Percentiles rank a stretch among this genome's conserved stretches.
Evolutionary conservation across 2,797 vertebrate genomes (phyloP).

Genomic region (Varecia variegata): DNA sequence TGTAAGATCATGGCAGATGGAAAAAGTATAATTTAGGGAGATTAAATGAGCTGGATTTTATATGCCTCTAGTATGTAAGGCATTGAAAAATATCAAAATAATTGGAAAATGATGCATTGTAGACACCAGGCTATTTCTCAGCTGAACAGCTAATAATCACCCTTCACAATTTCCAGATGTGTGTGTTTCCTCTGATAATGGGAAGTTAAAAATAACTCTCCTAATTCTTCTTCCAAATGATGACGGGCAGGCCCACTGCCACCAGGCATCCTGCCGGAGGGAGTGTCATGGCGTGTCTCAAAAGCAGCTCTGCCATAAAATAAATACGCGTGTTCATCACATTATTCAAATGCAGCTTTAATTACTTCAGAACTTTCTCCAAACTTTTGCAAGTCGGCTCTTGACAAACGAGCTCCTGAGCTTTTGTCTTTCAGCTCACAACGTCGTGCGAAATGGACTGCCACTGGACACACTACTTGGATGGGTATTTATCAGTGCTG

Average conservation of each 20-base stretch:
- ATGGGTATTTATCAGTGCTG: constrained; percentile 4
- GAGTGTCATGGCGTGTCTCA: neutral
- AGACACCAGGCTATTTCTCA: constrained; percentile 52
- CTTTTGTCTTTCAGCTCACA: constrained; percentile 63
- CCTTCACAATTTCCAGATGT: constrained; percentile 23
- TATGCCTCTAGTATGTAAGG: constrained; percentile 74
- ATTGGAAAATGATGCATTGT: constrained; percentile 47
- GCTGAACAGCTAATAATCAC: constrained; percentile 61
- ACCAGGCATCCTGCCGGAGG: neutral
- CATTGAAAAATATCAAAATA: constrained; percentile 70
- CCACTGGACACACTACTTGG: constrained; percentile 39
- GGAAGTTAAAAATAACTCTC: constrained; percentile 63
- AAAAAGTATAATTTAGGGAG: constrained; percentile 74
- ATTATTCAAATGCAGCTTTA: constrained; percentile 65
- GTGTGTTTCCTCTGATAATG: constrained; percentile 70
- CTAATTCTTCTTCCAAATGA: constrained; percentile 41
- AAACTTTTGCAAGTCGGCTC: constrained; percentile 54
- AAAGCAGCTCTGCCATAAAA: constrained; percentile 37
- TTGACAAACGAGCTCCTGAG: constrained; percentile 58
- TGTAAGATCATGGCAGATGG: constrained; percentile 61
- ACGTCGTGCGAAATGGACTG: constrained; percentile 59
- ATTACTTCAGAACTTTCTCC: constrained; percentile 75
- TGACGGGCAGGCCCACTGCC: constrained; percentile 43
- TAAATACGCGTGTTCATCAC: neutral
- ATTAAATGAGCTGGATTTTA: constrained; percentile 78